phyloP scores from a whole-genome alignment of 2,888 invertebrate genomes.

The Apodemia zela region DNA sequence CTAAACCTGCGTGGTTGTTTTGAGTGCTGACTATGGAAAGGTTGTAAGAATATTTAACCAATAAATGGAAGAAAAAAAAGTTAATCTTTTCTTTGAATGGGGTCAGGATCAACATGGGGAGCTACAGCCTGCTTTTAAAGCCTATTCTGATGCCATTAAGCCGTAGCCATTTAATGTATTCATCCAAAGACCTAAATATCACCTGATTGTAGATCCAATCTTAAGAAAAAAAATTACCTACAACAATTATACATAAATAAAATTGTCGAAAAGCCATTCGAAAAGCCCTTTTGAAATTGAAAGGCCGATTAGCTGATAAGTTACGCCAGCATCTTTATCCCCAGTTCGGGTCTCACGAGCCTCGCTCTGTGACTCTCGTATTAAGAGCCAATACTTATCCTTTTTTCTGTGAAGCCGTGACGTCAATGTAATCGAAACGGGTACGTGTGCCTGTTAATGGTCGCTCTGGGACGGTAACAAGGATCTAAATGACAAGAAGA shows the following conservation, averaged over 20 bases:
- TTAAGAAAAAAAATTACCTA: neutral
- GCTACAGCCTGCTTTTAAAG: too few species aligned
- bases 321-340: constrained; percentile 31
- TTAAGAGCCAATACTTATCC: constrained; percentile 64
- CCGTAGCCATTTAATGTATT: too few species aligned
- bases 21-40: too few species aligned
- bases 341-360: constrained; percentile 39
- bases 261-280: constrained; percentile 23
- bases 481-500: constrained; percentile 31
- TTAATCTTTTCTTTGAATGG: too few species aligned
- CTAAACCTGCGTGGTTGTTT: too few species aligned
- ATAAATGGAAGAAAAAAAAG: too few species aligned
- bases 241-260: constrained; percentile 3
- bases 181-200: too few species aligned
- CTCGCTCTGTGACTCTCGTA: constrained; percentile 47
- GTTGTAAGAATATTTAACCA: too few species aligned
- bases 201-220: too few species aligned
- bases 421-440: constrained; percentile 64
- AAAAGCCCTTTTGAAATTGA: constrained; percentile 30
- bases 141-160: too few species aligned
- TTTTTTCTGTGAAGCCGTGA: constrained; percentile 54
- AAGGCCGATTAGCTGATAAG: constrained; percentile 34
- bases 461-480: constrained; percentile 43
- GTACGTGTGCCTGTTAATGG: constrained; percentile 51
- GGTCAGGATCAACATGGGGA: too few species aligned